A percentile compares a stretch with the other conserved stretches of the same genome.
phyloP scores from a whole-genome alignment of 1,140 invertebrate genomes.

The Cydia pomonella region DNA sequence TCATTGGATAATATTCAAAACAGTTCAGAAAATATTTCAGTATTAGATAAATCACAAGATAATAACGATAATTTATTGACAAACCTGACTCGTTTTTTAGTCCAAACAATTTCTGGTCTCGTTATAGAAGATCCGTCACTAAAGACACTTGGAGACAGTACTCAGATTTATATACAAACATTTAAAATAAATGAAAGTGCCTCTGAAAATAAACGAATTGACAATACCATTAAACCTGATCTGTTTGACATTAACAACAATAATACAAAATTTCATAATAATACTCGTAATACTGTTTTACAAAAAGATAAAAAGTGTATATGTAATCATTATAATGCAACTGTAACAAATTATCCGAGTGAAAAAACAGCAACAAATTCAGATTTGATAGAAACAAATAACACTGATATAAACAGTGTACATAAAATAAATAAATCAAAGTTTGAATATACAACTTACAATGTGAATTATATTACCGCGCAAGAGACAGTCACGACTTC shows the following conservation, averaged over 20 bases:
- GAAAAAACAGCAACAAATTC: conserved; percentile 32
- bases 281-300: background rate
- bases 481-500: background rate
- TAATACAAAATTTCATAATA: background rate
- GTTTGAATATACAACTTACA: conserved; percentile 12
- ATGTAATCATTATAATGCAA: background rate
- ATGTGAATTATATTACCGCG: background rate
- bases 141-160: conserved; percentile 46
- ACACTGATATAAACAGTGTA: too few relatives aligned
- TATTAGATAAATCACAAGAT: background rate
- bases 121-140: conserved; percentile 40
- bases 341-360: background rate
- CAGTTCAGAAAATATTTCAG: background rate
- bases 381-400: too few relatives aligned
- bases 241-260: background rate
- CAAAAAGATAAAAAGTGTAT: background rate
- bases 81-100: background rate
- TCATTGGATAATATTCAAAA: background rate
- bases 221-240: background rate
- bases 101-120: conserved; percentile 37
- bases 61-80: background rate
- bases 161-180: conserved; percentile 53
- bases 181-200: conserved; percentile 45
- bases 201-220: background rate
- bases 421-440: background rate